These are phyloP conservation scores for Agelaius tricolor DNA, from an alignment of 2,113 vertebrate species.

Conservation along the genomic window DNA sequence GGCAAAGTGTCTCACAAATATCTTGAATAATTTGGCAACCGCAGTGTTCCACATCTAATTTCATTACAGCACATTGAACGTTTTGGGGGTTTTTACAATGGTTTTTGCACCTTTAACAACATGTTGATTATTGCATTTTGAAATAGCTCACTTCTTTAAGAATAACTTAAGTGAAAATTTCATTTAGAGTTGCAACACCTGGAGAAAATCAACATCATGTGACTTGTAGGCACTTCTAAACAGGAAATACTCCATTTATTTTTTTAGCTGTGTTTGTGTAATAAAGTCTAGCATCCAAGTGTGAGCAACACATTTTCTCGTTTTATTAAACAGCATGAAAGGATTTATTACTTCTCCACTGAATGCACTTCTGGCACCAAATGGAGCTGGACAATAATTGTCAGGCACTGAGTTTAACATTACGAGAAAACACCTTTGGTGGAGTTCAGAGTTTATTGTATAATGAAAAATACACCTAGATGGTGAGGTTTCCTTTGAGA, in stretches of 20 bases:
- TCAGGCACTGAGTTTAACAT: slow-evolving; percentile 26
- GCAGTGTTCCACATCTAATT: neutral
- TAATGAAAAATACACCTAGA: slow-evolving; percentile 58
- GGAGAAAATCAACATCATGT: slow-evolving; percentile 62
- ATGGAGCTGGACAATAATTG: slow-evolving; percentile 25
- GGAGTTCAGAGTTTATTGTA: neutral
- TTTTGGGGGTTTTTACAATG: slow-evolving; percentile 24
- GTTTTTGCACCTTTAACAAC: slow-evolving; percentile 46
- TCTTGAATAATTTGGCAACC: slow-evolving; percentile 15
- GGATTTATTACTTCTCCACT: slow-evolving; percentile 41
- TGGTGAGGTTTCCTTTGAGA: slow-evolving; percentile 51
- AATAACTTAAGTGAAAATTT: slow-evolving; percentile 41
- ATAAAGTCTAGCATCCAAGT: slow-evolving; percentile 58
- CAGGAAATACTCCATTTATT: slow-evolving; percentile 56
- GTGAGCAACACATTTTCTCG: slow-evolving; percentile 59
- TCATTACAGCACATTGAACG: neutral
- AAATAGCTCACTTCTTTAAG: slow-evolving; percentile 20
- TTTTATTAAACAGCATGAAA: slow-evolving; percentile 62
- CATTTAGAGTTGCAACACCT: slow-evolving; percentile 50
- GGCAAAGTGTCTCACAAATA: neutral
- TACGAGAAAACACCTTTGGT: slow-evolving; percentile 49
- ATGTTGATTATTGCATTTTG: neutral
- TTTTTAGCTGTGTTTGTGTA: slow-evolving; percentile 56
- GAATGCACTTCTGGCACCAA: slow-evolving; percentile 41
- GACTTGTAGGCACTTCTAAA: slow-evolving; percentile 37